A percentile compares a stretch with the other conserved stretches of the same genome.
Evolutionary conservation across 1,140 invertebrate genomes (phyloP).

Genomic region (Reticulitermes speratus): DNA sequence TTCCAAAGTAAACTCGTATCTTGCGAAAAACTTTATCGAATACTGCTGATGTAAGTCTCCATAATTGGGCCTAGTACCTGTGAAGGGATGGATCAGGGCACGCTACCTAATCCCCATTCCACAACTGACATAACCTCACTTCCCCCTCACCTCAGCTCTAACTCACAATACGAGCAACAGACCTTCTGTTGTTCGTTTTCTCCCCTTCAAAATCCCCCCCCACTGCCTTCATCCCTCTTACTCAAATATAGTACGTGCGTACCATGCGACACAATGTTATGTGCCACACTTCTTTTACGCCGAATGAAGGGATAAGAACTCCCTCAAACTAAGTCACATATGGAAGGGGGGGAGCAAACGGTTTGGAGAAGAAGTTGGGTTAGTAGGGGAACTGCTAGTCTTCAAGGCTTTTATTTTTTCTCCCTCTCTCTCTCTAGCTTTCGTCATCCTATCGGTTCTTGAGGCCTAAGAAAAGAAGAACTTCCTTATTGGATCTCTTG

Average conservation of each 20-base stretch:
- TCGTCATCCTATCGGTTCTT: background rate
- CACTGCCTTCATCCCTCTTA: background rate
- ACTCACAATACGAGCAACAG: background rate
- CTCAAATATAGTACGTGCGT: background rate
- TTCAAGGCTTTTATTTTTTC: background rate
- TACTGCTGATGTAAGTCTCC: background rate
- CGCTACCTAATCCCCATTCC: background rate
- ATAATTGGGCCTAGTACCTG: constrained; percentile 8
- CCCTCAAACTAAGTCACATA: constrained; percentile 5
- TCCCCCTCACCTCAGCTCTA: background rate
- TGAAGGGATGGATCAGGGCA: background rate
- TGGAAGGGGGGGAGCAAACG: background rate
- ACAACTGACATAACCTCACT: constrained; percentile 15
- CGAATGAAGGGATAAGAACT: background rate
- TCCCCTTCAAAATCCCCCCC: background rate
- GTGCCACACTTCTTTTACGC: background rate
- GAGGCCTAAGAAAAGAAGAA: background rate
- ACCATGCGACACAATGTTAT: background rate
- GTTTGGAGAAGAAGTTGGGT: constrained; percentile 1
- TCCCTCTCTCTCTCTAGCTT: background rate
- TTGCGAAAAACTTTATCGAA: background rate
- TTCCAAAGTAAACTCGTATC: background rate
- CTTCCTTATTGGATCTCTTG: constrained; percentile 15
- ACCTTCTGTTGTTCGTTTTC: background rate
- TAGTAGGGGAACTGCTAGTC: background rate